Percentiles rank a stretch among this genome's conserved stretches.
Evolutionary conservation across 2,113 vertebrate genomes (phyloP).

Genomic region (Thymallus thymallus): DNA sequence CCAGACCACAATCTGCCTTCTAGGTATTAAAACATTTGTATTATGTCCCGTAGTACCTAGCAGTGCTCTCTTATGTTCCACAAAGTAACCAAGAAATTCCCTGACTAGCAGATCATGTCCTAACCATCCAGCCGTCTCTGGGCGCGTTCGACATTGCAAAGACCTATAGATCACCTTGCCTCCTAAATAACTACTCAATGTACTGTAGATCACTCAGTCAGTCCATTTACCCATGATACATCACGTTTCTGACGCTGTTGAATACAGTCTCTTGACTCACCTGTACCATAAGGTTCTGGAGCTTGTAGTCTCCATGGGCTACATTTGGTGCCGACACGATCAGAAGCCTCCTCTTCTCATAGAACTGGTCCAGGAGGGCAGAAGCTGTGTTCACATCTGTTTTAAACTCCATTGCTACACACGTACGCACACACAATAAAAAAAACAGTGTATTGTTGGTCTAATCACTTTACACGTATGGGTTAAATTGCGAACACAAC

Average conservation of each 20-base stretch:
- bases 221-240: too few relatives aligned
- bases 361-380: constrained; percentile 91
- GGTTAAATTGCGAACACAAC: background rate
- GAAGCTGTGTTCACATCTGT: constrained; percentile 78
- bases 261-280: constrained; percentile 59
- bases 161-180: too few relatives aligned
- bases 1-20: constrained; percentile 87
- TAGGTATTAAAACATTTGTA: constrained; percentile 41
- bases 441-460: too few relatives aligned
- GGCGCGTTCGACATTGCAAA: too few relatives aligned
- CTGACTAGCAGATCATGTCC: background rate
- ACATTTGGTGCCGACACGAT: constrained; percentile 86
- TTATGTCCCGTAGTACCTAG: too few relatives aligned
- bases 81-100: background rate
- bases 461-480: background rate
- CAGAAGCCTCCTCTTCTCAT: constrained; percentile 86
- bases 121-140: background rate
- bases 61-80: too few relatives aligned
- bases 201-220: too few relatives aligned
- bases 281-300: constrained; percentile 91
- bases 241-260: too few relatives aligned
- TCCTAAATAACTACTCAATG: too few relatives aligned
- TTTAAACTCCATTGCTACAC: constrained; percentile 86
- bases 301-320: constrained; percentile 84
- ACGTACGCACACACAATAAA: too few relatives aligned